Evolutionary conservation across 2,888 invertebrate genomes (phyloP).

Genomic region (Bruchidius siliquastri): DNA sequence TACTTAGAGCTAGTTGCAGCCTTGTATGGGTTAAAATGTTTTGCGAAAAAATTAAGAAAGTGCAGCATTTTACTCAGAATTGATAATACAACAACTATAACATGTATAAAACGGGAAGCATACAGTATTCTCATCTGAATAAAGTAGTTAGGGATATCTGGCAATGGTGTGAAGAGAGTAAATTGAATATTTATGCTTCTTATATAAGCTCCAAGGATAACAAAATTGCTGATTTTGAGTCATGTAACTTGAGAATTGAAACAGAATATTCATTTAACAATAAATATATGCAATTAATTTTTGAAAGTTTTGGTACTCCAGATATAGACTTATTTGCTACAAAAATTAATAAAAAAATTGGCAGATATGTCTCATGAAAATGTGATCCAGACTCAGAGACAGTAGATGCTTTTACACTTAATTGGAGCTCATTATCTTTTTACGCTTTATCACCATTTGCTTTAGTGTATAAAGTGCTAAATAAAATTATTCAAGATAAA

Average conservation of each 20-base stretch:
- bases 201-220: conserved; percentile 2
- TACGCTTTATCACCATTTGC: conserved; percentile 24
- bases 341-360: conserved; percentile 5
- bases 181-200: conserved; percentile 1
- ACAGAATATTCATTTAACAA: conserved; percentile 11
- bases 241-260: conserved; percentile 12
- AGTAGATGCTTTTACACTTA: conserved; percentile 29
- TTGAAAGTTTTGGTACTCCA: conserved; percentile 6
- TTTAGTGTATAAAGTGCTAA: conserved; percentile 8
- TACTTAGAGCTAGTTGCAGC: conserved; percentile 1
- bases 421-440: conserved; percentile 15
- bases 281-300: conserved; percentile 1
- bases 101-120: conserved; percentile 2
- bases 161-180: conserved; percentile 9
- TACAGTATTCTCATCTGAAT: background rate
- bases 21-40: conserved; percentile 3
- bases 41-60: background rate
- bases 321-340: conserved; percentile 9
- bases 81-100: conserved; percentile 4
- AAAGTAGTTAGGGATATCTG: conserved; percentile 1
- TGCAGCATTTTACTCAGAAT: conserved; percentile 3
- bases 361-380: conserved; percentile 6
- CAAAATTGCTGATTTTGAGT: conserved; percentile 14
- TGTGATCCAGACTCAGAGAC: conserved; percentile 21
- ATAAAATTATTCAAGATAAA: conserved; percentile 14